These are phyloP conservation scores for Morbakka virulenta DNA, from an alignment of 30 jellyfish, hydroid and myxozoan species.

Conservation along the genomic window DNA sequence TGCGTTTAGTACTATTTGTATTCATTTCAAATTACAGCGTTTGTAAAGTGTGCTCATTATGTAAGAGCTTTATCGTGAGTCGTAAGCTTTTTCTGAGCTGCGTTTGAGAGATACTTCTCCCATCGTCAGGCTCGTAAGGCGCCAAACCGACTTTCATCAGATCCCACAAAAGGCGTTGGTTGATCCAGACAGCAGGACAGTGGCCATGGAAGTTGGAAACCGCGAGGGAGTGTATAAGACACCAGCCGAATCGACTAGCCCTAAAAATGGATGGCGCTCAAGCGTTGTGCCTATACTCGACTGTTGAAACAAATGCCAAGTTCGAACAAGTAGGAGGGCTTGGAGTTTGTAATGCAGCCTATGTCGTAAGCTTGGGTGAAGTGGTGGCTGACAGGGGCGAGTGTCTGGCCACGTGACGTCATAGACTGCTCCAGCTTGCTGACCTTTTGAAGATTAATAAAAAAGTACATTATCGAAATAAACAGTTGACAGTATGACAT, in stretches of 20 bases:
- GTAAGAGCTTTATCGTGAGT: too few species aligned
- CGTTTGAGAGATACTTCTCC: too few species aligned
- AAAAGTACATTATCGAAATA: too few species aligned
- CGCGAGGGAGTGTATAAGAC: constrained; percentile 72
- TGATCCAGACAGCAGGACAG: constrained; percentile 59
- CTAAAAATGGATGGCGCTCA: constrained; percentile 83
- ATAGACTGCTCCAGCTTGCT: too few species aligned
- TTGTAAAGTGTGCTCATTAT: too few species aligned
- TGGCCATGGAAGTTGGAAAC: constrained; percentile 55
- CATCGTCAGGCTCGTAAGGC: too few species aligned
- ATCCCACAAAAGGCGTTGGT: constrained; percentile 67
- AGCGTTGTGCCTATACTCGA: constrained; percentile 68
- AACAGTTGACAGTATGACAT: too few species aligned
- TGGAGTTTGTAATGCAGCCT: constrained; percentile 67
- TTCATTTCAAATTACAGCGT: too few species aligned
- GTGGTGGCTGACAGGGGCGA: constrained; percentile 57
- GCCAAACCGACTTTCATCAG: constrained; percentile 16
- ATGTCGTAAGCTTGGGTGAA: constrained; percentile 79
- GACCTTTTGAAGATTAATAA: too few species aligned
- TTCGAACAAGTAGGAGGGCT: constrained; percentile 70
- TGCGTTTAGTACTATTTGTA: too few species aligned
- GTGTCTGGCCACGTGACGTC: too few species aligned
- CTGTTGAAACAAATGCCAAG: constrained; percentile 38
- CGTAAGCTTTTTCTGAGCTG: too few species aligned
- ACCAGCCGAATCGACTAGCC: constrained; percentile 84